Base-by-base conservation (phyloP, 2,113 vertebrate genomes). In the Entomyzon cyanotis region DNA sequence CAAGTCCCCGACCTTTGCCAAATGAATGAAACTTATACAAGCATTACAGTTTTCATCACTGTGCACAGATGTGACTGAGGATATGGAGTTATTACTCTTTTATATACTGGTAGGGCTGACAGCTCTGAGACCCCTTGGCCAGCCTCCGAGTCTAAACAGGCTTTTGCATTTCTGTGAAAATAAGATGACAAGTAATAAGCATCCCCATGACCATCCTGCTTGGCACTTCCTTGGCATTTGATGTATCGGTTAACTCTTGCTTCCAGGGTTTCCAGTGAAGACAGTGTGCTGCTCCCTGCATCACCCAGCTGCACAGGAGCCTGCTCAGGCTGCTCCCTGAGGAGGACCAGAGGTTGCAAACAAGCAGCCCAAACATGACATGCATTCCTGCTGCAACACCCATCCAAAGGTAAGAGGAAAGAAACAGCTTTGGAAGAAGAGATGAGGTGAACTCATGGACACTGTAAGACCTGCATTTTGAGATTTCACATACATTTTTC, bases 351-450 rank as follows among this genome's bases (percentile, higher is more conserved):
- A 56, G 5, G 14, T 4, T 69, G 59, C n/a, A 67, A 78, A 70
- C 15, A 52, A 10, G 24, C 22, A 37, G 7, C 44, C 4, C 7
- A 74, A 80, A 80, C 15, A 18, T 0, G 2, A 15, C 13, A 81
- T 1, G 0, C 0, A 0, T 5, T 65, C 27, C 49, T 5, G 2
- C 17, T 0, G 0, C 2, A 3, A 60, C 1, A 0, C 2, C 42
- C 15, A 69, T 31, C 37, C 1, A 1, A 58, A 85, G 18, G 56
- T 8, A 8, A 76, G 65, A 68, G 27, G 63, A 74, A 78, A 75
- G 18, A 67, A 77, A 74, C 2, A 5, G 18, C 41, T 58, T 53
- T 27, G 30, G 30, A 80, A 78, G 78, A 42, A 86, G 2, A 11
- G 22, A 52, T 20, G 12, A 25, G 11, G 69, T 14, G 17, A 90